A percentile compares a stretch with the other conserved stretches of the same genome.
Conservation (phyloP, 2,888 invertebrate species). For the Unio pictorum region DNA sequence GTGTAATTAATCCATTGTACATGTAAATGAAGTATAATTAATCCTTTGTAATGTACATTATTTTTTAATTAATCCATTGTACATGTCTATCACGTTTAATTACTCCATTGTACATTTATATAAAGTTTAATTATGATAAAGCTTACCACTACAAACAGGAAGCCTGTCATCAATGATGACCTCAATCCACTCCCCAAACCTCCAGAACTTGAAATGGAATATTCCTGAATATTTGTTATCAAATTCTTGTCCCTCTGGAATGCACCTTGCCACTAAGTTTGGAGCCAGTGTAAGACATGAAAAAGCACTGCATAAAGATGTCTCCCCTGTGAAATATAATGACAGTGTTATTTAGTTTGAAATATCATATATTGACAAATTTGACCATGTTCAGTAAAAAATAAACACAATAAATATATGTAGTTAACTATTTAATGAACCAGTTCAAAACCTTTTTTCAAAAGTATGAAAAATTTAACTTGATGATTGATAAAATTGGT, state of each 20-base stretch:
- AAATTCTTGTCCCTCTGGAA: slow-evolving; percentile 95
- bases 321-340: not conserved
- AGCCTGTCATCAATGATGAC: slow-evolving; percentile 92
- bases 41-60: no score
- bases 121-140: not conserved
- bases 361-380: no score
- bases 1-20: not conserved
- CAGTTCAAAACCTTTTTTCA: no score
- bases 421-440: no score
- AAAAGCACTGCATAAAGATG: slow-evolving; percentile 85
- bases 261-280: slow-evolving; percentile 92
- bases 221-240: slow-evolving; percentile 88
- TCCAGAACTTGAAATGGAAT: slow-evolving; percentile 91
- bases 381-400: no score
- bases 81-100: no score
- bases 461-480: no score
- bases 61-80: no score
- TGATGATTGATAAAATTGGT: no score
- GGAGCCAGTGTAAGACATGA: slow-evolving; percentile 92
- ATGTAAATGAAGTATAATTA: not conserved
- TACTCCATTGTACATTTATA: no score
- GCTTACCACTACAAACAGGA: slow-evolving; percentile 77
- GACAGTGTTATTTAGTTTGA: no score
- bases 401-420: no score
- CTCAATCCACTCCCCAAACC: slow-evolving; percentile 88